These are phyloP conservation scores for Distichodus sexfasciatus DNA, from an alignment of 2,797 vertebrate species.

Conservation along the genomic window DNA sequence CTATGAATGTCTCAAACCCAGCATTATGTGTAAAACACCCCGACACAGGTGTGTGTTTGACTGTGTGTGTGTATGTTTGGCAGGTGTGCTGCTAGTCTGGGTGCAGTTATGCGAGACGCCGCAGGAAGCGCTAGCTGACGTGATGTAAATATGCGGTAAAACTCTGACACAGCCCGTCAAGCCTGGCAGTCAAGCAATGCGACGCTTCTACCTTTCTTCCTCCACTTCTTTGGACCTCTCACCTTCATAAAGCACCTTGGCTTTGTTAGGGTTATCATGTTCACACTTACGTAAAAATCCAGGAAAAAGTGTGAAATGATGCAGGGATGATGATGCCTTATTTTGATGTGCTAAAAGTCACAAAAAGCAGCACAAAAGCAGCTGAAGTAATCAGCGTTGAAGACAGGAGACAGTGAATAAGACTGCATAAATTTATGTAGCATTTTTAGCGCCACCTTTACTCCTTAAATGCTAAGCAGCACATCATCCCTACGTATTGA, in stretches of 20 bases:
- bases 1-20: background rate
- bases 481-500: no score
- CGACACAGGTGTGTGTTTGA: constrained; percentile 1
- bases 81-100: constrained; percentile 3
- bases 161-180: constrained; percentile 46
- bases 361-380: no score
- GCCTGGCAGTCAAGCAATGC: constrained; percentile 52
- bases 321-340: no score
- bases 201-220: constrained; percentile 20
- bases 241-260: background rate
- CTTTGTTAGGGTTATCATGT: no score
- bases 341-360: no score
- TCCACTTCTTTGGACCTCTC: constrained; percentile 23
- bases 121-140: constrained; percentile 21
- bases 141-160: constrained; percentile 32
- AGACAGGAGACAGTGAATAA: no score
- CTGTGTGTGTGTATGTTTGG: constrained; percentile 2
- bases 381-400: no score
- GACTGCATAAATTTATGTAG: no score
- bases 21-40: constrained; percentile 11
- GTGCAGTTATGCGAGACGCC: constrained; percentile 1
- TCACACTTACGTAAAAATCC: no score
- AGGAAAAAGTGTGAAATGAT: no score
- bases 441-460: no score
- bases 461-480: no score